phyloP scores from a whole-genome alignment of 2,888 invertebrate genomes.

The Andricus curvator region DNA sequence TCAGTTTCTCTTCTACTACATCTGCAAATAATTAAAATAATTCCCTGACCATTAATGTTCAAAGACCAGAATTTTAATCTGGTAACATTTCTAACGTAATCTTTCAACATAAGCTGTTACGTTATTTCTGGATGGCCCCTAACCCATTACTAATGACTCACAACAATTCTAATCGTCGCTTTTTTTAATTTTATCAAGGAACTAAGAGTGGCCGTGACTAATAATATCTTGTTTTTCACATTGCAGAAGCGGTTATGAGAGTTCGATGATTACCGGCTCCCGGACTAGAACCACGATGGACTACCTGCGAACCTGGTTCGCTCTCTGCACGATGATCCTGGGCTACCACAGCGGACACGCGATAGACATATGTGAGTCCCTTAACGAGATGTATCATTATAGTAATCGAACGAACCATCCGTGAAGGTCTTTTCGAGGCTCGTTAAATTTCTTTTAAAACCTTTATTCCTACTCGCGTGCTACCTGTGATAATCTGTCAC shows the following conservation, averaged over 20 bases:
- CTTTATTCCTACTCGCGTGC: slow-evolving; percentile 37
- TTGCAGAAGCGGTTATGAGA: slow-evolving; percentile 75
- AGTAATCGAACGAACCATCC: slow-evolving; percentile 47
- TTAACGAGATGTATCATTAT: slow-evolving; percentile 54
- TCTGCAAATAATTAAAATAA: too few species aligned
- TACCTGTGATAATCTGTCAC: slow-evolving; percentile 42
- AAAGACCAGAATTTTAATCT: too few species aligned
- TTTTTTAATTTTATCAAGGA: background rate
- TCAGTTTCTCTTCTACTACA: background rate
- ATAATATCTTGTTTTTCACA: slow-evolving; percentile 54
- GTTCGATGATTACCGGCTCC: slow-evolving; percentile 74
- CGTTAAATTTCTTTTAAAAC: slow-evolving; percentile 41
- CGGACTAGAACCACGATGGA: slow-evolving; percentile 71
- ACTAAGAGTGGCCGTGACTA: slow-evolving; percentile 44
- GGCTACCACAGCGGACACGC: slow-evolving; percentile 69
- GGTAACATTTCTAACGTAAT: too few species aligned
- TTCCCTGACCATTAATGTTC: too few species aligned
- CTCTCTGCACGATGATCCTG: slow-evolving; percentile 70
- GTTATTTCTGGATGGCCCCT: too few species aligned
- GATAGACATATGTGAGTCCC: slow-evolving; percentile 76
- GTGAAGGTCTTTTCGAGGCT: slow-evolving; percentile 33
- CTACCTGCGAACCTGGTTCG: slow-evolving; percentile 71
- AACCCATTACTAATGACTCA: background rate
- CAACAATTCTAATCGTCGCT: background rate
- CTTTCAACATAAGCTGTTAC: too few species aligned